Percentiles rank a stretch among this genome's conserved stretches.
Evolutionary conservation across 2,888 invertebrate species (phyloP).

Genomic region (Meghimatium bilineatum): DNA sequence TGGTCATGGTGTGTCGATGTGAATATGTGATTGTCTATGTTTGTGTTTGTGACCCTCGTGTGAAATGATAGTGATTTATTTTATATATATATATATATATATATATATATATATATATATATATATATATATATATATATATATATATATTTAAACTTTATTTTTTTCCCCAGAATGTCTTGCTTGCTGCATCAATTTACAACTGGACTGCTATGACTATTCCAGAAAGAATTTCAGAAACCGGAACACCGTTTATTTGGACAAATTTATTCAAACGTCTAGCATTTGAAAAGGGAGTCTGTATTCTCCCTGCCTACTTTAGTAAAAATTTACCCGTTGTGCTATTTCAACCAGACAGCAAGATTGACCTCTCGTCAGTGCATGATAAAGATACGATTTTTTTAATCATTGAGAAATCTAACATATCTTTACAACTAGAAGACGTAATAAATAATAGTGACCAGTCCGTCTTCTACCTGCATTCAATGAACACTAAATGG

Average conservation of each 20-base stretch:
- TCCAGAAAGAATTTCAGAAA: not conserved
- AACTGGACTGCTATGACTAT: conserved; percentile 37
- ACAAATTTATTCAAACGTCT: not conserved
- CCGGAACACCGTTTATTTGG: not conserved
- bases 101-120: too few species aligned
- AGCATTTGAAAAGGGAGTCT: conserved; percentile 15
- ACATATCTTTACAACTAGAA: not conserved
- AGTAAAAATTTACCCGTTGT: conserved; percentile 4
- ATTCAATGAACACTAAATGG: not conserved
- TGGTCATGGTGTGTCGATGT: not conserved
- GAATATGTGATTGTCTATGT: not conserved
- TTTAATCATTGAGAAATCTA: not conserved
- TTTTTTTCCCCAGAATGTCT: conserved; percentile 3
- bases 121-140: too few species aligned
- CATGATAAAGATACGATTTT: not conserved
- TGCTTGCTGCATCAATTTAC: not conserved
- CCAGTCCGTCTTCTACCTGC: not conserved
- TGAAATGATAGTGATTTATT: too few species aligned
- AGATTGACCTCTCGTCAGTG: not conserved
- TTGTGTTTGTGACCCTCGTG: not conserved
- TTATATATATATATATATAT: too few species aligned
- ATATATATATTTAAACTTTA: too few species aligned
- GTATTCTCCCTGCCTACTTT: not conserved
- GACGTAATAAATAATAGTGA: not conserved
- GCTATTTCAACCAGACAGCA: not conserved